phyloP scores from a whole-genome alignment of 1,140 invertebrate species.

The Drosophila cardini region DNA sequence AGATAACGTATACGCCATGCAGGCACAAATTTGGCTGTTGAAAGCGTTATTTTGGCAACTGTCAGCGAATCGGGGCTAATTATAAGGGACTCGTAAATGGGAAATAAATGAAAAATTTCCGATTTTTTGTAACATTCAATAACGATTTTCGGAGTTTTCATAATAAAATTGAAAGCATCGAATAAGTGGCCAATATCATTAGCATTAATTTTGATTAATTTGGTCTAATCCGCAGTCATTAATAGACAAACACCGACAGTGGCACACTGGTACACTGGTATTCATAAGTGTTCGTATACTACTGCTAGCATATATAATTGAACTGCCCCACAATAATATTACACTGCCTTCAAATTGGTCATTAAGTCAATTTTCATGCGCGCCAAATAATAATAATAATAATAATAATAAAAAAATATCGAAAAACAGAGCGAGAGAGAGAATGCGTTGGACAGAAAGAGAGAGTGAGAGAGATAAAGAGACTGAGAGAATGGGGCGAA shows the following conservation, averaged over 20 bases:
- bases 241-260: background rate
- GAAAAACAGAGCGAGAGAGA: slow-evolving; percentile 17
- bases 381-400: slow-evolving; percentile 35
- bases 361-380: slow-evolving; percentile 57
- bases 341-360: slow-evolving; percentile 47
- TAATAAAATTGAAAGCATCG: slow-evolving; percentile 12
- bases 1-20: slow-evolving; percentile 29
- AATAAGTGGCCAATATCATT: slow-evolving; percentile 44
- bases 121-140: background rate
- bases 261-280: no score
- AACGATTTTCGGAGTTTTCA: background rate
- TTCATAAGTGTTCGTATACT: background rate
- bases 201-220: slow-evolving; percentile 55
- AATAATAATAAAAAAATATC: slow-evolving; percentile 21
- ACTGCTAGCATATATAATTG: slow-evolving; percentile 27
- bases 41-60: slow-evolving; percentile 14
- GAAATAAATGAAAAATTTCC: background rate
- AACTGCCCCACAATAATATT: slow-evolving; percentile 46
- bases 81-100: background rate
- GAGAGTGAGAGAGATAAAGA: background rate
- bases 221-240: slow-evolving; percentile 6
- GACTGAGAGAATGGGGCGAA: slow-evolving; percentile 8
- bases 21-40: background rate
- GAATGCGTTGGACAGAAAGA: background rate
- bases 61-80: background rate